Evolutionary conservation across 1,140 invertebrate genomes (phyloP).

Genomic region (Batillaria attramentaria): DNA sequence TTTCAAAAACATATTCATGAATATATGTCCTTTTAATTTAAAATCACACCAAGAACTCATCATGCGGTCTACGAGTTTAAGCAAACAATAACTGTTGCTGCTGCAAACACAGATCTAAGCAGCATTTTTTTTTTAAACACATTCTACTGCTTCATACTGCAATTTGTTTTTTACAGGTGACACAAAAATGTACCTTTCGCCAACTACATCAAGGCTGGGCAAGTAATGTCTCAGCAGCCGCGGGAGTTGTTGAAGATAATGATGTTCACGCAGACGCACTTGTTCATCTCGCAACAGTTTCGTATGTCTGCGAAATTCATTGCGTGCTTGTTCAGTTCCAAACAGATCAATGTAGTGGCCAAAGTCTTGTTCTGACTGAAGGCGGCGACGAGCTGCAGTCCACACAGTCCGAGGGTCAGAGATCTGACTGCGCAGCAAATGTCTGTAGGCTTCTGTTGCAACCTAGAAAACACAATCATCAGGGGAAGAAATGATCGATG

Average conservation of each 20-base stretch:
- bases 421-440: conserved; percentile 68
- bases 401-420: conserved; percentile 89
- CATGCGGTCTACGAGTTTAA: too few relatives aligned
- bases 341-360: conserved; percentile 93
- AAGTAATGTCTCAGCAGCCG: conserved; percentile 86
- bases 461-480: conserved; percentile 74
- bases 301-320: conserved; percentile 85
- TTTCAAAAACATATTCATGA: too few relatives aligned
- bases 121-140: neutral
- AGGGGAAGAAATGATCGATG: too few relatives aligned
- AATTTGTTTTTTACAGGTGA: neutral
- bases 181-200: conserved; percentile 77
- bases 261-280: conserved; percentile 84
- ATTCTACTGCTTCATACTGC: neutral
- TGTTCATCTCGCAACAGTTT: conserved; percentile 90
- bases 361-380: conserved; percentile 90
- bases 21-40: too few relatives aligned
- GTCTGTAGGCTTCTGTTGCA: conserved; percentile 64
- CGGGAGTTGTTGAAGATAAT: conserved; percentile 86
- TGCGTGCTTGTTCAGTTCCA: conserved; percentile 87
- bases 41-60: too few relatives aligned
- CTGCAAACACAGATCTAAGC: neutral
- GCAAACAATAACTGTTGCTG: neutral
- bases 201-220: conserved; percentile 84
- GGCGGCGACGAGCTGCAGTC: conserved; percentile 88